Conservation (phyloP, 1,140 invertebrate species). For the Ceratitis capitata region DNA sequence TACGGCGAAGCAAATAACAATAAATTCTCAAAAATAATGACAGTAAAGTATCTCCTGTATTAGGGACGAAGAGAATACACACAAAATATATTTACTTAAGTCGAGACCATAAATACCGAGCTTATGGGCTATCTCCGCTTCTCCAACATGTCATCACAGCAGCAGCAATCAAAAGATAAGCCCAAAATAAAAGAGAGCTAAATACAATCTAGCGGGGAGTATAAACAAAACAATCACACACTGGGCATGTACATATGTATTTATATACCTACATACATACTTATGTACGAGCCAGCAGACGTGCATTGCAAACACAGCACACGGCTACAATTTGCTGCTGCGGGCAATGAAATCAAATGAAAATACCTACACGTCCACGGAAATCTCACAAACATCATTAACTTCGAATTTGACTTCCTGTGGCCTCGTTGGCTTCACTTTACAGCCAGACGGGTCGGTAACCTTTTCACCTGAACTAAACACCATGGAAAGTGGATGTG, state of each 20-base stretch:
- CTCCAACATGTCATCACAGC: background rate
- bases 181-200: background rate
- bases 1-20: background rate
- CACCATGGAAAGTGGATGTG: background rate
- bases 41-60: background rate
- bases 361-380: constrained; percentile 6
- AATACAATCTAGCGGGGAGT: background rate
- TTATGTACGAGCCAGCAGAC: background rate
- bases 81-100: background rate
- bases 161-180: background rate
- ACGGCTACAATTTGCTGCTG: background rate
- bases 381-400: constrained; percentile 21
- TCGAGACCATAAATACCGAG: background rate
- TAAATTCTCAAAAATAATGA: background rate
- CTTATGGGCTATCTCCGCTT: background rate
- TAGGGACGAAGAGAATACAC: background rate
- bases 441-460: background rate
- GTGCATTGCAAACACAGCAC: background rate
- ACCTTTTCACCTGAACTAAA: background rate
- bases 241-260: too few species aligned
- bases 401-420: constrained; percentile 24
- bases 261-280: background rate
- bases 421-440: background rate
- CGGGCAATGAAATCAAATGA: constrained; percentile 18
- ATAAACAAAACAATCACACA: background rate